Evolutionary conservation across 2,888 invertebrate genomes (phyloP), one percentile per base, ranked within the genome.

Genomic region (Globia sparganii): DNA sequence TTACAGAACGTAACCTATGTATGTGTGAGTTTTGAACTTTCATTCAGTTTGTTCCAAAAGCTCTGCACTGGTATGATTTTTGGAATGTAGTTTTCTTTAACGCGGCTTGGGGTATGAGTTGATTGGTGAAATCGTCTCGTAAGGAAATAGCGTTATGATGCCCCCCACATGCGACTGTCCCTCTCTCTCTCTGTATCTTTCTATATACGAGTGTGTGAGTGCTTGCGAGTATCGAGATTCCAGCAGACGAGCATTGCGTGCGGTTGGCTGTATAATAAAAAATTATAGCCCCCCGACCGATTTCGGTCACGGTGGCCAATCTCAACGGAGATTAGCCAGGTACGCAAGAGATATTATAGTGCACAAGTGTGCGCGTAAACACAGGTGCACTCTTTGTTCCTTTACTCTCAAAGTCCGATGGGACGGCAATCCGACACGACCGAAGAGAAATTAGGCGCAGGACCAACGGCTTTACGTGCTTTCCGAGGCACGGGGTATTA

Each of bases 21-120:
- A n/a, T 69, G 13, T 11, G 13, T 31, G 37, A 40, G 21, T 62
- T 18, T 49, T 40, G 37, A 5, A 59, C 13, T 76, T 71, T 58
- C 15, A 40, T 49, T 58, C 9, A 25, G 6, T 11, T 9, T 75
- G 59, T 56, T 46, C 0, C 5, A 37, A 46, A 75, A 58, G 2
- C 0, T 8, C 3, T 3, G 2, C 0, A 6, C 3, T 3, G 3
- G 18, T 28, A 18, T 58, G 4, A 13, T n/a, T 53, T 53, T 28
- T 58, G 56, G 13, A 15, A 58, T 4, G 13, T 13, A 5, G 28
- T 58, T 28, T 5, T 28, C 11, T 40, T n/a, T 28, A 56, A 13
- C 4, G 56, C 56, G 13, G 9, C 9, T 53, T 25, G 1, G 3
- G 25, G 4, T 53, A 25, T 25, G 2, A 53, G 25, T 53, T 53